Base-by-base conservation (phyloP, 2,113 vertebrate species). In the Naja naja region DNA sequence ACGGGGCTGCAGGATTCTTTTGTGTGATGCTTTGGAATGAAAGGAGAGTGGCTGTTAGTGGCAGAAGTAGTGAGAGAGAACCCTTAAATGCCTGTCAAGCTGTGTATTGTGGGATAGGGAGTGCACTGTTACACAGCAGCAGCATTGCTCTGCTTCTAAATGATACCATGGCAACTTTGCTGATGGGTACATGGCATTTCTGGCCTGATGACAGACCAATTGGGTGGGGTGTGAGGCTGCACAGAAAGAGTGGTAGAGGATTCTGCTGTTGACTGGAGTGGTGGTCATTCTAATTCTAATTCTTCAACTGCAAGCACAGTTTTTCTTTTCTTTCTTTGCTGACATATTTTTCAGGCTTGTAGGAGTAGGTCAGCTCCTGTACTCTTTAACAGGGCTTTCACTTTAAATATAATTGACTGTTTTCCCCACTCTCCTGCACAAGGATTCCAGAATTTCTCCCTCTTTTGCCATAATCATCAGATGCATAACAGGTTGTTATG, bases 191-290 rank as follows among this genome's bases (percentile, higher is more conserved):
- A 27, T 22, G 55, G 2, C 89, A 89, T 56, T 85, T 81, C n/a
- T 85, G 43, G 69, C 53, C 53, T 47, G 69, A 85, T 85, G 88
- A 53, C 49, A 49, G 92, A 95, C 94, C 94, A 94, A 94, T 89
- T 45, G 43, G 58, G 27, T 7, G 27, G 5, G 52, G 16, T 47
- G 94, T 74, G 69, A 39, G 69, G n/a, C 20, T 7, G 2, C n/a
- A 34, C 2, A 1, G 69, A 20, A 81, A 81, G n/a, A 39, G 16
- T 34, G n/a, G 69, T 39, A 81, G 18, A 39, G 18, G 74, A 88
- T 60, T 92, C 95, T 93, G 93, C 93, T 4, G 87, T 91, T 86
- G 93, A 91, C 60, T 93, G 94, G 55, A 91, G 56, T 91, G 94
- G 91, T 23, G 22, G 93, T 94, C 49, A 93, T 89, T 0, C 0